Conservation (phyloP, 1,140 invertebrate genomes). For the Homalodisca vitripennis region DNA sequence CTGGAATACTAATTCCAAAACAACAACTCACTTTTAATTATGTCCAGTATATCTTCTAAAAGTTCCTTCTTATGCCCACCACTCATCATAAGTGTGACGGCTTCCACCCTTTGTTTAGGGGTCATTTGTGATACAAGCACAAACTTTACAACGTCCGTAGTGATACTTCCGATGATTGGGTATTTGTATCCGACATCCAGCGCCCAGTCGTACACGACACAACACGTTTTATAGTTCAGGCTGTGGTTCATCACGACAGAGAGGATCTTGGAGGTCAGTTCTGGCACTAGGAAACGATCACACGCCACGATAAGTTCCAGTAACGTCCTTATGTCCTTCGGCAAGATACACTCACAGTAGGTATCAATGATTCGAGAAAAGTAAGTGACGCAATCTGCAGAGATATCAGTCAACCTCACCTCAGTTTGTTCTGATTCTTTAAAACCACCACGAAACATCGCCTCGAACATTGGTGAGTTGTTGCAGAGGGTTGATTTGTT, state of each 20-base stretch:
- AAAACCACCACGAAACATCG: conserved; percentile 64
- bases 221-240: conserved; percentile 47
- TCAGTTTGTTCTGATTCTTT: conserved; percentile 59
- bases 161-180: conserved; percentile 39
- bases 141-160: conserved; percentile 47
- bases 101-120: conserved; percentile 41
- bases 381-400: conserved; percentile 35
- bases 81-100: conserved; percentile 46
- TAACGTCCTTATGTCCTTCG: conserved; percentile 54
- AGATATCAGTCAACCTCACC: conserved; percentile 41
- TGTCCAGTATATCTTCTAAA: conserved; percentile 45
- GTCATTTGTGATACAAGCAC: conserved; percentile 48
- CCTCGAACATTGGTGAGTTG: conserved; percentile 62
- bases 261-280: conserved; percentile 53
- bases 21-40: conserved; percentile 36
- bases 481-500: conserved; percentile 59
- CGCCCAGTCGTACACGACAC: conserved; percentile 51
- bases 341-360: conserved; percentile 43
- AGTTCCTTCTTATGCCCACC: conserved; percentile 46
- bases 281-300: conserved; percentile 62
- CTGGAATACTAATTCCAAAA: no score
- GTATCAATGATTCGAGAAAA: conserved; percentile 34
- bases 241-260: conserved; percentile 48
- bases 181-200: conserved; percentile 43
- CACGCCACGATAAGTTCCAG: conserved; percentile 64